Base-by-base conservation (phyloP, 1,140 invertebrate species). In the Homarus americanus region DNA sequence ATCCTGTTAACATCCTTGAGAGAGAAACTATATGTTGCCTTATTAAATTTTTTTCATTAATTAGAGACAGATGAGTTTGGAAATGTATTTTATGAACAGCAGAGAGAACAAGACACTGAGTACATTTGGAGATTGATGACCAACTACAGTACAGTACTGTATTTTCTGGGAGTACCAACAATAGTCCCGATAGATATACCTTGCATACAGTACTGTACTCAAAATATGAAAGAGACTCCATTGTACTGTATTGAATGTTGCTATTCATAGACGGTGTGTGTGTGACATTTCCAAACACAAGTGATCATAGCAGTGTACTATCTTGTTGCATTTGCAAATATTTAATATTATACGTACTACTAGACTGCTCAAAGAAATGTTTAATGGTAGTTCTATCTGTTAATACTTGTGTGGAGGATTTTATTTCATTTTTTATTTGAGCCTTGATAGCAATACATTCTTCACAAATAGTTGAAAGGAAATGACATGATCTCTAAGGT, bases 301-400 rank as follows among this genome's bases (percentile, higher is more conserved):
- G n/a, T 58, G 5, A 20, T 58, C 12, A 58, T 20, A 58, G 44
- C 44, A 15, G 7, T 49, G 15, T 20, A 63, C 5, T 69, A 32
- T 69, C 63, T 69, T 69, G 63, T 69, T 69, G 63, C 32, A 69
- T 32, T 9, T 69, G n/a, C 63, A 69, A 69, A 69, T 69, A 12
- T 69, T 69, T 69, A 69, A 69, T 69, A 28, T 28, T 69, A 32
- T 69, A 69, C 5, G 32, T 32, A 32, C 5, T 7, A 69, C n/a
- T 69, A 69, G 24, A 69, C 12, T 69, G 63, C 63, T 69, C 63
- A 69, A 69, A 69, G 63, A 69, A 69, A 69, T 69, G 32, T 32
- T 69, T 5, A 69, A 9, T 32, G 28, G 5, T 69, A 69, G 63
- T 32, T 32, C 28, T 69, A 24, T 69, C 28, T 32, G 7, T 28